Percentiles rank a stretch among this genome's conserved stretches.
Evolutionary conservation across 1,140 invertebrate genomes (phyloP).

Genomic region (Melanaphis sacchari): DNA sequence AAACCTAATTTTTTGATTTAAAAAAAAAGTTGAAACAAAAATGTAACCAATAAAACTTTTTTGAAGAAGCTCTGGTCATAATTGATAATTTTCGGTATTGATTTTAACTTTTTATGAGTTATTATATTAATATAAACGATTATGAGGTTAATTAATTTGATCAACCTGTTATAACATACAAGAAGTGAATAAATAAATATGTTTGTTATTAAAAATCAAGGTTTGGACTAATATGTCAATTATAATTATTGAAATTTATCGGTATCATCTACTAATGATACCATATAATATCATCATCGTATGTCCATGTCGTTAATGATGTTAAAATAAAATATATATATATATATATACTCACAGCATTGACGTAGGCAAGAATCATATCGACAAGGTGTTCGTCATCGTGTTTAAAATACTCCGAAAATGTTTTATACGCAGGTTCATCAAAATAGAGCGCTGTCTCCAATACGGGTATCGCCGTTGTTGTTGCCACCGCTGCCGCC

Average conservation of each 20-base stretch:
- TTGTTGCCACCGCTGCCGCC: too few species aligned
- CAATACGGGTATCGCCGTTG: constrained; percentile 61
- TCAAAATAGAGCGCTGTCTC: constrained; percentile 79
- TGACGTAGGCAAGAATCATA: constrained; percentile 78
- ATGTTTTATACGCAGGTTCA: constrained; percentile 73
- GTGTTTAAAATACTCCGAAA: constrained; percentile 72
- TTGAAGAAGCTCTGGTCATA: background rate
- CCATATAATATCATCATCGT: background rate
- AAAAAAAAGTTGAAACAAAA: background rate
- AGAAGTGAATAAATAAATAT: background rate
- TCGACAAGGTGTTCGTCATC: constrained; percentile 72
- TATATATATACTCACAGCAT: constrained; percentile 68
- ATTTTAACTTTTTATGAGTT: background rate
- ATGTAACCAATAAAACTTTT: background rate
- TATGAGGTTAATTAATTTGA: background rate
- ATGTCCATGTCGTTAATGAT: background rate
- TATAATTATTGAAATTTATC: background rate
- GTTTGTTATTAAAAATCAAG: background rate
- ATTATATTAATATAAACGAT: background rate
- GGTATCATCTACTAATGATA: too few species aligned
- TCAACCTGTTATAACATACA: fast-evolving
- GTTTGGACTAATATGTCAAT: background rate
- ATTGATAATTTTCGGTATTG: background rate
- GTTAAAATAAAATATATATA: background rate
- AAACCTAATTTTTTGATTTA: background rate